Evolutionary conservation across 2,888 invertebrate genomes (phyloP), one percentile per base, ranked within the genome.

Genomic region (Dryococelus australis): DNA sequence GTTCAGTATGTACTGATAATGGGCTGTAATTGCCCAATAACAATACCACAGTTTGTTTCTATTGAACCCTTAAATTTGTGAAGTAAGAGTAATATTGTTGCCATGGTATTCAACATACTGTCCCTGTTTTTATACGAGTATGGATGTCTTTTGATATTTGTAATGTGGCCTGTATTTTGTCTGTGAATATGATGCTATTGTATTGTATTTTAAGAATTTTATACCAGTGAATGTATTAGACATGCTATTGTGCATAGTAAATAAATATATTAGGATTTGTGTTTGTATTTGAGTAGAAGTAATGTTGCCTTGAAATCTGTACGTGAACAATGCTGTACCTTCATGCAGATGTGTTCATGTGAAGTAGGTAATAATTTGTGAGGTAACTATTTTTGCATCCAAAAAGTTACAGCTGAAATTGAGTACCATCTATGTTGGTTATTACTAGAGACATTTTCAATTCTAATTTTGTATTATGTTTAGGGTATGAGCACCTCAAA

Each of bases 131-230:
- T 65, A 65, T 65, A 65, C 65, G 16, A n/a, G 24, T 16, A 65
- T 65, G 65, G n/a, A n/a, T 65, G 65, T 65, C 13, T 65, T 20
- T 65, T 20, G 65, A 65, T n/a, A 65, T 65, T 20, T 65, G 16
- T n/a, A 24, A n/a, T n/a, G n/a, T 65, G n/a, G 65, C 16, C 65
- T 65, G 65, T 65, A 20, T 65, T 20, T 65, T 65, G 65, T 65
- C 65, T 65, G 65, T 65, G 65, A 65, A 65, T 65, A 65, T n/a
- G n/a, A 65, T 65, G 65, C 65, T 65, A 65, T 65, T 65, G n/a
- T 51, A 51, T 51, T 51, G 51, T 65, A 65, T 65, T 65, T 65
- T 65, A 65, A 65, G 65, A 65, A 65, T 65, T 65, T 65, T 65
- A 65, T 65, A 65, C 65, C 65, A 65, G 24, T 65, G 65, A 65